These are phyloP conservation scores for Carpatolechia fugitivella DNA, from an alignment of 2,888 invertebrate genomes.

Conservation along the genomic window DNA sequence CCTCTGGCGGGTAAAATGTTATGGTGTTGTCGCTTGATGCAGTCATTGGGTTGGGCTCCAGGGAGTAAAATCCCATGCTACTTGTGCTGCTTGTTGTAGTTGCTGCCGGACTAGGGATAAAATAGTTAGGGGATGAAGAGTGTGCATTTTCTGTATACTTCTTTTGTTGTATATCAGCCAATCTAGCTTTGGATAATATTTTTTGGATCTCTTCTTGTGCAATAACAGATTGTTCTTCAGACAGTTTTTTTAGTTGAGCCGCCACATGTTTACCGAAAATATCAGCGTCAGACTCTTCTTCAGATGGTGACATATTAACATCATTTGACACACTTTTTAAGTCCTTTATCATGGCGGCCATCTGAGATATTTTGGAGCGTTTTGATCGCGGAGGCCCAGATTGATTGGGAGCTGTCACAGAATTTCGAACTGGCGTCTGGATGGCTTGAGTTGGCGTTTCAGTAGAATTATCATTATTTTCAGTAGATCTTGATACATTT, in stretches of 20 bases:
- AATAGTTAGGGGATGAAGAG: too few species aligned
- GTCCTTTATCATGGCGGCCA: neutral
- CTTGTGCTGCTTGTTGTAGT: neutral
- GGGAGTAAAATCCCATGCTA: neutral
- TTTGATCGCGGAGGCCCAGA: neutral
- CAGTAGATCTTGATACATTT: constrained; percentile 17
- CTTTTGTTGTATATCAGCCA: constrained; percentile 9
- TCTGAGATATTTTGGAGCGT: neutral
- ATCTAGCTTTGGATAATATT: constrained; percentile 25
- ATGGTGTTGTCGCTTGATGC: constrained; percentile 1
- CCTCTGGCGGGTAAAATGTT: constrained; percentile 6
- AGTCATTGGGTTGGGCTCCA: neutral
- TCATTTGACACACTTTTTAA: neutral
- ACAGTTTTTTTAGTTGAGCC: constrained; percentile 25
- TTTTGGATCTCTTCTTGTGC: constrained; percentile 27
- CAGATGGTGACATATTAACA: too few species aligned
- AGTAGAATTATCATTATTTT: constrained; percentile 7
- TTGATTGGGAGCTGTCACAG: neutral
- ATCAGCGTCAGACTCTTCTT: neutral
- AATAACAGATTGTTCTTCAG: constrained; percentile 27
- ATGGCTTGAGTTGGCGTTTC: neutral
- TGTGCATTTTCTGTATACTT: too few species aligned
- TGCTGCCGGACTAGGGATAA: too few species aligned
- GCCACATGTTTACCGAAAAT: constrained; percentile 11
- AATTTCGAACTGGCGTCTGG: neutral